These are phyloP conservation scores for Nannobrachium achirus DNA, from an alignment of 2,113 vertebrate genomes.

Conservation along the genomic window DNA sequence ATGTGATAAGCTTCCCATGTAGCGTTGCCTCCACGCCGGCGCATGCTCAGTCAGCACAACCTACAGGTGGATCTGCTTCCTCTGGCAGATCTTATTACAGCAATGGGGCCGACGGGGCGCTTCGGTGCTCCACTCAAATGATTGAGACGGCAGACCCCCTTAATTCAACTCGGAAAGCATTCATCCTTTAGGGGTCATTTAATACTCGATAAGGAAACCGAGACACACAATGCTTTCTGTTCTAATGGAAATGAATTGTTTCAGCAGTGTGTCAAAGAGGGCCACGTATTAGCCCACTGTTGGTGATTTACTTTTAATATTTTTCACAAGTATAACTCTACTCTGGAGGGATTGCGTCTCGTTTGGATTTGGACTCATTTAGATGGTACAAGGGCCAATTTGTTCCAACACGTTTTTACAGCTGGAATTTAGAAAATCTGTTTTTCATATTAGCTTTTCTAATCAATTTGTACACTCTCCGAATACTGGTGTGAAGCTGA, in stretches of 20 bases:
- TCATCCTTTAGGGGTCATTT: conserved; percentile 66
- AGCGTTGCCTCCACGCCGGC: conserved; percentile 53
- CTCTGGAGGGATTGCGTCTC: conserved; percentile 52
- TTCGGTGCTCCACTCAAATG: conserved; percentile 50
- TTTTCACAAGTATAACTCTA: conserved; percentile 58
- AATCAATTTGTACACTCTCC: conserved; percentile 41
- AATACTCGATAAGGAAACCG: conserved; percentile 60
- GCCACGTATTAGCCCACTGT: conserved; percentile 38
- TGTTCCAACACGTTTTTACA: conserved; percentile 53
- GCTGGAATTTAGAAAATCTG: conserved; percentile 43
- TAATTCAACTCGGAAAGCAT: conserved; percentile 62
- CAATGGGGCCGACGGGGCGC: conserved; percentile 23
- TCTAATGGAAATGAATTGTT: conserved; percentile 50
- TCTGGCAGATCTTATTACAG: conserved; percentile 67
- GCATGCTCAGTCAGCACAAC: conserved; percentile 65
- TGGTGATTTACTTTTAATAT: conserved; percentile 32
- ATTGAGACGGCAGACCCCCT: conserved; percentile 68
- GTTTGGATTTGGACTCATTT: conserved; percentile 35
- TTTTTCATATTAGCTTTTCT: conserved; percentile 44
- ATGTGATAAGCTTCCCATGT: conserved; percentile 65
- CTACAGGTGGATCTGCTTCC: conserved; percentile 75
- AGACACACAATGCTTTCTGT: conserved; percentile 58
- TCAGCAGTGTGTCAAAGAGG: conserved; percentile 45
- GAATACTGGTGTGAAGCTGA: conserved; percentile 40
- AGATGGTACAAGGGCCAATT: conserved; percentile 32